Conservation (phyloP, 2,888 invertebrate species). For the Euclidia mi region DNA sequence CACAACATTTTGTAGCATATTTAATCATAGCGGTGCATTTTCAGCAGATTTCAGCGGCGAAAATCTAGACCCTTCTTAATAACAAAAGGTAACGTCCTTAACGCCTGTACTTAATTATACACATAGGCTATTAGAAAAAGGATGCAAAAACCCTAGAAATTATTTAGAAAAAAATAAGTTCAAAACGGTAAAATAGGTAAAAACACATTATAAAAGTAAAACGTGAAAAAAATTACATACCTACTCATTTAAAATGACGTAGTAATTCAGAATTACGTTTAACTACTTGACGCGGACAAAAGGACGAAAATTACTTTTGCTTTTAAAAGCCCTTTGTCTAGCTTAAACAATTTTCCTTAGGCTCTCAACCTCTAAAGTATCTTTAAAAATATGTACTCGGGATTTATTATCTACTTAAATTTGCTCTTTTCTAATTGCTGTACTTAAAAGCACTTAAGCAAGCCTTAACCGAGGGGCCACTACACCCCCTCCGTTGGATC, state of each 20-base stretch:
- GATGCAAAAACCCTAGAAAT: background rate
- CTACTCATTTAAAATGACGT: slow-evolving; percentile 20
- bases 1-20: slow-evolving; percentile 2
- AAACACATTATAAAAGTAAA: slow-evolving; percentile 17
- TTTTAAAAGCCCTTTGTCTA: slow-evolving; percentile 44
- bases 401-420: slow-evolving; percentile 2
- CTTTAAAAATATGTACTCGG: slow-evolving; percentile 34
- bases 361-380: too few species aligned
- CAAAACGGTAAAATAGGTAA: background rate
- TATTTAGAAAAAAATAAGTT: background rate
- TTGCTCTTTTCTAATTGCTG: slow-evolving; percentile 23
- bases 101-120: slow-evolving; percentile 3
- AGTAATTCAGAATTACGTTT: slow-evolving; percentile 34
- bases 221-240: slow-evolving; percentile 42
- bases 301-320: slow-evolving; percentile 46
- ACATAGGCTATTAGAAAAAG: background rate
- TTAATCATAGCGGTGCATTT: background rate
- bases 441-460: slow-evolving; percentile 30
- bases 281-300: slow-evolving; percentile 42
- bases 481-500: too few species aligned
- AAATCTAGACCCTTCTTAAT: background rate
- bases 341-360: slow-evolving; percentile 40
- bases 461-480: background rate
- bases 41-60: background rate
- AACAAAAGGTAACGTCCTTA: background rate